These are phyloP conservation scores for Catharus bicknelli DNA, from an alignment of 2,113 vertebrate species.

Conservation along the genomic window DNA sequence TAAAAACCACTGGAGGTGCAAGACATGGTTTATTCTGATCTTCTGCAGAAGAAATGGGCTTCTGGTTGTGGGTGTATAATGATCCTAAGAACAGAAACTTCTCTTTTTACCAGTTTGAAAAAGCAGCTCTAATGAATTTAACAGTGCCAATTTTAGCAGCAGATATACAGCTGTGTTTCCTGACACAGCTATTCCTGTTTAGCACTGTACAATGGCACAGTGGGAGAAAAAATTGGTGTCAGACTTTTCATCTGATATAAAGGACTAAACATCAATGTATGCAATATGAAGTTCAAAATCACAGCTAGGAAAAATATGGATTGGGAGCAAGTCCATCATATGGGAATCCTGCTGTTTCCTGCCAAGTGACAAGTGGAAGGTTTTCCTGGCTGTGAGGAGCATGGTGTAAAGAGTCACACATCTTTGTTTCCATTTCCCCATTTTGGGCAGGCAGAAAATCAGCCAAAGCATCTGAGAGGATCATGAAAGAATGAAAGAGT, in stretches of 20 bases:
- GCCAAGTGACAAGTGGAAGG: neutral
- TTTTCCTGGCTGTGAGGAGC: neutral
- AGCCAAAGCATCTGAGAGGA: neutral
- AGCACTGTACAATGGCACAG: neutral
- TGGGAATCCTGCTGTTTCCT: neutral
- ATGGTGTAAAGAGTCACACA: neutral
- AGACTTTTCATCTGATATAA: neutral
- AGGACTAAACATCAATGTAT: neutral
- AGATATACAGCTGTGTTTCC: neutral
- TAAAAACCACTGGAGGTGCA: neutral
- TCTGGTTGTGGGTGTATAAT: neutral
- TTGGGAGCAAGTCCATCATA: fast-evolving
- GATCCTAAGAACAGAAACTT: neutral
- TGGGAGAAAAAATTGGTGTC: neutral
- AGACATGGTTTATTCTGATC: neutral
- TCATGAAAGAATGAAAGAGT: neutral
- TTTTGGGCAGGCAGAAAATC: neutral
- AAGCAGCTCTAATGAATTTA: neutral
- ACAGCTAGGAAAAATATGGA: neutral
- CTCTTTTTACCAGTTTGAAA: neutral
- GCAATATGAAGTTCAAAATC: neutral
- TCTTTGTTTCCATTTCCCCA: neutral
- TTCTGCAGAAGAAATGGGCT: neutral
- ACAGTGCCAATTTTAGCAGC: neutral
- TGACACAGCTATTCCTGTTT: neutral